Conservation (phyloP, 2,797 vertebrate species). For the Lophius americanus region DNA sequence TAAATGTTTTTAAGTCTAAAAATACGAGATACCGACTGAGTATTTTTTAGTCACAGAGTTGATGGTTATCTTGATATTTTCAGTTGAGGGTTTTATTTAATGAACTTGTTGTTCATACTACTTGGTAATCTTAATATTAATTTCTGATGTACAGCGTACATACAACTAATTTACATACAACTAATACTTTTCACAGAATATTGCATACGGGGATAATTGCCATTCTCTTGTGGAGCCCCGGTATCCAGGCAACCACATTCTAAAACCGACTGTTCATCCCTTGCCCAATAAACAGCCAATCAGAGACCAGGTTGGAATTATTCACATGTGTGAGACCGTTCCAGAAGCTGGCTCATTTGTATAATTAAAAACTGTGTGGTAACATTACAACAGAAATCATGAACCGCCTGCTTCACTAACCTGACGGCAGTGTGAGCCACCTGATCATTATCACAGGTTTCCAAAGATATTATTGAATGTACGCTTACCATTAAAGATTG, state of each 20-base stretch:
- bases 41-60: too few relatives aligned
- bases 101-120: too few relatives aligned
- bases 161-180: too few relatives aligned
- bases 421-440: neutral
- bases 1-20: too few relatives aligned
- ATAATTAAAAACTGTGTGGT: conserved; percentile 26
- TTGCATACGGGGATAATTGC: too few relatives aligned
- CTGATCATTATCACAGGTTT: neutral
- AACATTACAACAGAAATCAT: conserved; percentile 14
- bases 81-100: too few relatives aligned
- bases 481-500: neutral
- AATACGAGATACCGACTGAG: too few relatives aligned
- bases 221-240: conserved; percentile 15
- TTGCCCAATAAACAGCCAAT: conserved; percentile 45
- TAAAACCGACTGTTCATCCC: conserved; percentile 35
- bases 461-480: conserved; percentile 3
- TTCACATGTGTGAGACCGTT: conserved; percentile 7
- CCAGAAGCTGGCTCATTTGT: conserved; percentile 24
- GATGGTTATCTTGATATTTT: too few relatives aligned
- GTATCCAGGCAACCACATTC: conserved; percentile 67
- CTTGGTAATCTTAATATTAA: too few relatives aligned
- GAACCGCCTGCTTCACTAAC: conserved; percentile 6
- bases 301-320: conserved; percentile 24
- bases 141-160: too few relatives aligned
- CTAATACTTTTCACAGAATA: neutral